Conservation (phyloP, 2,113 vertebrate species). For the Rhinopomastus cyanomelas region DNA sequence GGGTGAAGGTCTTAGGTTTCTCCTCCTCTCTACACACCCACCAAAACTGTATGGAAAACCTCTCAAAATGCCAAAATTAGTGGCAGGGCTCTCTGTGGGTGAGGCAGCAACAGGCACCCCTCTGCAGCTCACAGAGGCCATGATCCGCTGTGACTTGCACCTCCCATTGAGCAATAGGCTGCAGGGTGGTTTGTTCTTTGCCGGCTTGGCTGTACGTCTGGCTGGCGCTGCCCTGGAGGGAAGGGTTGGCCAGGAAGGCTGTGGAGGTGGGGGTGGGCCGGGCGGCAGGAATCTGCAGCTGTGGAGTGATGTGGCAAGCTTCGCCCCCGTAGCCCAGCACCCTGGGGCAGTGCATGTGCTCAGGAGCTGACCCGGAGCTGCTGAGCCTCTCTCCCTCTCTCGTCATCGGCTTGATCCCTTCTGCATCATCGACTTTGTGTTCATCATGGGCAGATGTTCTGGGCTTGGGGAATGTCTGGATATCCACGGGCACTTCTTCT, state of each 20-base stretch:
- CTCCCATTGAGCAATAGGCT: conserved; percentile 15
- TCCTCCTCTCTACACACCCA: background rate
- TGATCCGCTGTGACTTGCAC: background rate
- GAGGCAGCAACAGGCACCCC: background rate
- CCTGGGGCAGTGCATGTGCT: background rate
- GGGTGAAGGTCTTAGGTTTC: background rate
- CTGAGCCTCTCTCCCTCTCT: background rate
- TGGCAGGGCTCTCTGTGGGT: background rate
- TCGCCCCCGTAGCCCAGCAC: background rate
- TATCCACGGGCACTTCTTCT: background rate
- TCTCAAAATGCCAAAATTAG: background rate
- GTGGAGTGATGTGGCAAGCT: conserved; percentile 4
- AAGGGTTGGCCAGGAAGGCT: conserved; percentile 27
- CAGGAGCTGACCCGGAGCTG: background rate
- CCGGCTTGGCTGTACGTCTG: background rate
- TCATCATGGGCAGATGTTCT: accelerated
- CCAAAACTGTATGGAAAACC: too few species aligned
- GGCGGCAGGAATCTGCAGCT: conserved; percentile 52
- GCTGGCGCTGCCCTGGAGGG: conserved; percentile 35
- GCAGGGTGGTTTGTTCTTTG: background rate
- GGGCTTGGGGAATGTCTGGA: background rate
- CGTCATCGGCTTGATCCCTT: background rate
- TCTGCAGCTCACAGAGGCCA: background rate
- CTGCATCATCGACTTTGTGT: background rate
- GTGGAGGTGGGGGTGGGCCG: conserved; percentile 1